phyloP scores from a whole-genome alignment of 2,113 vertebrate genomes.

The Sinocyclocheilus rhinocerous region DNA sequence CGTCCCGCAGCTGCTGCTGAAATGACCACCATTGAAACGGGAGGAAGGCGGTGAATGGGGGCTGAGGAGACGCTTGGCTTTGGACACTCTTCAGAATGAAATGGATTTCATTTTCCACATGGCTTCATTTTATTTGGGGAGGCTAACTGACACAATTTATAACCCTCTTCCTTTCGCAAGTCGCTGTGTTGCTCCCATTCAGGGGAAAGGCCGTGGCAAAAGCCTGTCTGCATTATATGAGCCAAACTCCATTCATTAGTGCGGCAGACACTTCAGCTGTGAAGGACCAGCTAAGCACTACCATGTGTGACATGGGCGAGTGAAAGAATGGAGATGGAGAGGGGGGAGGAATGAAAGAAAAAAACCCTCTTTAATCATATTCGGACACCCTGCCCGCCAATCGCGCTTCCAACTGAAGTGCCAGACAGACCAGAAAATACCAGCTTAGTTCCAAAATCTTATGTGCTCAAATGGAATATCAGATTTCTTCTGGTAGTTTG shows the following conservation, averaged over 20 bases:
- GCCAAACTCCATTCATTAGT: slow-evolving; percentile 89
- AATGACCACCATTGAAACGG: slow-evolving; percentile 49
- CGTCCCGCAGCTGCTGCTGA: slow-evolving; percentile 30
- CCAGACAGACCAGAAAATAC: slow-evolving; percentile 12
- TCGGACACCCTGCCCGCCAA: slow-evolving; percentile 38
- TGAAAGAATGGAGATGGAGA: slow-evolving; percentile 63
- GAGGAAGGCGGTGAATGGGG: not conserved
- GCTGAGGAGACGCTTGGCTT: slow-evolving; percentile 63
- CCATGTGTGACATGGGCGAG: slow-evolving; percentile 84
- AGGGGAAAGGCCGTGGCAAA: slow-evolving; percentile 74
- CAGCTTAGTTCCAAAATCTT: not conserved
- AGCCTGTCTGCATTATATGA: slow-evolving; percentile 79
- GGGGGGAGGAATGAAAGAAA: not conserved
- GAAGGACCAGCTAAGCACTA: slow-evolving; percentile 86
- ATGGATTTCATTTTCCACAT: slow-evolving; percentile 95
- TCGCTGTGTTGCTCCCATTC: slow-evolving; percentile 82
- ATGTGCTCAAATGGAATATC: slow-evolving; percentile 22
- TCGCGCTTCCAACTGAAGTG: not conserved
- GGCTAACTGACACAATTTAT: slow-evolving; percentile 91
- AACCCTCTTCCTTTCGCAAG: slow-evolving; percentile 90
- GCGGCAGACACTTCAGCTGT: slow-evolving; percentile 91
- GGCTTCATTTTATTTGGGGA: slow-evolving; percentile 89
- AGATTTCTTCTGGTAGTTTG: not conserved
- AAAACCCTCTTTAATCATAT: slow-evolving; percentile 76
- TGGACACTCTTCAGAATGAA: slow-evolving; percentile 81